Evolutionary conservation across 2,113 vertebrate species (phyloP), one percentile per base, ranked within the genome.

Genomic region (Natator depressus): DNA sequence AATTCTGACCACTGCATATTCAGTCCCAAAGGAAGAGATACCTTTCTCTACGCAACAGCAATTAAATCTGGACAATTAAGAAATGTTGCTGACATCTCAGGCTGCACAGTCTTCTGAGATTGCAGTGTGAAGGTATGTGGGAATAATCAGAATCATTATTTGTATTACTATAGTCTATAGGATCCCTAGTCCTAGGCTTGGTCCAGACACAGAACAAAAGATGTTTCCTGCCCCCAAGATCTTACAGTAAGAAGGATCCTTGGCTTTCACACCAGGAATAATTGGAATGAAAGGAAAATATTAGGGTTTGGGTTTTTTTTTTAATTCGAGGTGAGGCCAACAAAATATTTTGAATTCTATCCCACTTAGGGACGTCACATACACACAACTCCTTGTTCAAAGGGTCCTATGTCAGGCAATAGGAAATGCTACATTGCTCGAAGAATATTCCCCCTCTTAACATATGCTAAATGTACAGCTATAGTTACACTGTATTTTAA

Each of bases 381-480:
- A 85, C 54, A 59, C 6, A 14, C 1, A 3, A n/a, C 88, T 90
- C 87, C 5, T 13, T 75, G 4, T 8, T 87, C 27, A 59, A 83
- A 27, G 51, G 80, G 93, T 83, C 4, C 5, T 8, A 27, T 87
- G 65, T 75, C 1, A 90, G 80, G 10, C 50, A 87, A 5, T 93
- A 92, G 94, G 8, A n/a, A 20, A 35, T 82, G 81, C 54, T 84
- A 1, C 88, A 59, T 90, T 90, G 65, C 72, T 84, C 55, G 35
- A n/a, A 94, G 47, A 95, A 81, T 95, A 82, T 89, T 89, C 93
- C 81, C 24, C 62, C 47, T 13, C 49, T 88, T 69, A 87, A 25
- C 85, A 93, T 87, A 85, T 76, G 80, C 10, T 59, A 59, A 59
- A 29, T 27, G 27, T 59, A 59, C 5, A 5, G 31, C 82, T 84